Evolutionary conservation across 1,140 invertebrate genomes (phyloP).

Genomic region (Trichogramma pretiosum): DNA sequence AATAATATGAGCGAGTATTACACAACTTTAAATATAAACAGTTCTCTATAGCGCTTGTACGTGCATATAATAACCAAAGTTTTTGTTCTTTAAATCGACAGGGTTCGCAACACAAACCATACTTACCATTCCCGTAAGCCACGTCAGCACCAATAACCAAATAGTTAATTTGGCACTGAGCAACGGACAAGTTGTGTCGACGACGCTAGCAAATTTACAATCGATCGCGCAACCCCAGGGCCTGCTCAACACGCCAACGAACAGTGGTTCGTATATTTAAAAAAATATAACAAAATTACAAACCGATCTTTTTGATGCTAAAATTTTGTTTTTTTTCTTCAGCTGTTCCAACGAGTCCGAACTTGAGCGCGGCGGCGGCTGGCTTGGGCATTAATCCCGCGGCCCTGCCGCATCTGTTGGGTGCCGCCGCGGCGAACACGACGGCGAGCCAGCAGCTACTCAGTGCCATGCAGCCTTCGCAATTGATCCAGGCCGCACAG

Average conservation of each 20-base stretch:
- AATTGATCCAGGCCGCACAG: conserved; percentile 42
- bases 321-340: conserved; percentile 13
- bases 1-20: too few species aligned
- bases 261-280: too few species aligned
- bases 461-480: conserved; percentile 55
- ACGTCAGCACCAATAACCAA: conserved; percentile 66
- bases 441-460: conserved; percentile 55
- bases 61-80: too few species aligned
- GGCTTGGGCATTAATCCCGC: conserved; percentile 51
- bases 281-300: conserved; percentile 23
- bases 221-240: conserved; percentile 64
- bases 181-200: conserved; percentile 76
- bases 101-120: conserved; percentile 89
- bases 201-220: conserved; percentile 71
- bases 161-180: conserved; percentile 72
- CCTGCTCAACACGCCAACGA: conserved; percentile 51
- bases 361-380: conserved; percentile 40
- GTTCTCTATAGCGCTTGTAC: too few species aligned
- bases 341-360: conserved; percentile 45
- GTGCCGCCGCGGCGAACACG: conserved; percentile 57
- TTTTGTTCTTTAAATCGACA: too few species aligned
- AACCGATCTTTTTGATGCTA: too few species aligned
- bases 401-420: conserved; percentile 57
- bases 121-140: conserved; percentile 82
- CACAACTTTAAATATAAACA: too few species aligned